A percentile compares a stretch with the other conserved stretches of the same genome.
phyloP scores from a whole-genome alignment of 1,140 invertebrate species.

The Pseudomyrmex flavicornis region DNA sequence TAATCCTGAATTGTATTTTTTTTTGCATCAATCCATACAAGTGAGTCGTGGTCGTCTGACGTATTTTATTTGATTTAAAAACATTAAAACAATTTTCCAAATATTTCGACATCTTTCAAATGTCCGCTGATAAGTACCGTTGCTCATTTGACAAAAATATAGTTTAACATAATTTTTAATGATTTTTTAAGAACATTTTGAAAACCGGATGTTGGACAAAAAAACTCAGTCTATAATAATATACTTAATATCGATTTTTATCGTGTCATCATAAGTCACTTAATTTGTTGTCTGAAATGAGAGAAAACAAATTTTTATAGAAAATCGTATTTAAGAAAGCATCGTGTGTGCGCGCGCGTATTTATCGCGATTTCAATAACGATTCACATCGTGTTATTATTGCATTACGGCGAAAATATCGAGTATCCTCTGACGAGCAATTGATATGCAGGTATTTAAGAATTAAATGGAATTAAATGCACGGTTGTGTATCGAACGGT shows the following conservation, averaged over 20 bases:
- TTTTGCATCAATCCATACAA: background rate
- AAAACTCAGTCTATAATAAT: background rate
- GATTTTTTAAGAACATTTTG: too few species aligned
- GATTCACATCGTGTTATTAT: constrained; percentile 10
- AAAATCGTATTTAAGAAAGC: background rate
- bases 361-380: background rate
- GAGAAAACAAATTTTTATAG: background rate
- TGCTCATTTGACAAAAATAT: too few species aligned
- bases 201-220: too few species aligned
- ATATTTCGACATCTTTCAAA: too few species aligned
- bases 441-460: constrained; percentile 14
- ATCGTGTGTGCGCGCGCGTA: background rate
- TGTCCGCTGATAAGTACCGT: too few species aligned
- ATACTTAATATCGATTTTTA: background rate
- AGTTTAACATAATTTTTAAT: too few species aligned
- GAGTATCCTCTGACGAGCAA: background rate
- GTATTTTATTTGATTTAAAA: too few species aligned
- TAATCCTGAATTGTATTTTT: background rate
- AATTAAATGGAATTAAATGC: constrained; percentile 41
- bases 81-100: background rate
- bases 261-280: background rate
- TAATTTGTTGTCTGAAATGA: background rate
- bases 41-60: background rate
- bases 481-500: background rate
- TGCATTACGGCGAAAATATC: constrained; percentile 1